Evolutionary conservation across 2,888 invertebrate genomes (phyloP), one percentile per base, ranked within the genome.

Genomic region (Cephonodes hylas): DNA sequence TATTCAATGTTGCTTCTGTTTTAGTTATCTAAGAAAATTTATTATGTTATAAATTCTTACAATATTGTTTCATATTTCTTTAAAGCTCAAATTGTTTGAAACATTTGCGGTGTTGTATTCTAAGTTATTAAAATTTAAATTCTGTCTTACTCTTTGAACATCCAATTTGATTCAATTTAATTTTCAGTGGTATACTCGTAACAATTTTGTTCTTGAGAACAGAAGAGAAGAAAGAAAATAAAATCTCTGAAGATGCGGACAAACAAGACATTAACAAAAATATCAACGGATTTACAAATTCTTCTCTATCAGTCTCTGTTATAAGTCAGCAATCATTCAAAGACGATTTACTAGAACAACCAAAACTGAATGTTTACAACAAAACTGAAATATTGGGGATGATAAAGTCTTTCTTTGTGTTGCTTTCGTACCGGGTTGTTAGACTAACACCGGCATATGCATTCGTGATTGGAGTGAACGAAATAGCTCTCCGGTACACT

Each of bases 391-490:
- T 86, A 27, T 63, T 86, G 6, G 84, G 83, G 44, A 88, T 89
- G 76, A 74, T 88, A 10, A 86, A 91, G 70, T 90, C 93, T 25
- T 94, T 93, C 74, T 73, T 93, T 7, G 87, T 93, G 20, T 80
- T 94, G 70, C 77, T 94, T 63, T 82, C 82, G 3, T 92, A 92
- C 69, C 81, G 97, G 67, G 93, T 96, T 74, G 91, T 94, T 64
- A 94, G 97, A 65, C 84, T 97, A 61, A 97, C 97, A 1, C 96
- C 97, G 0, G 96, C 96, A 0, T 97, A 97, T 80, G 93, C 96
- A 44, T 95, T 97, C 74, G 95, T 96, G 34, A 94, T 97, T 73
- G 95, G 96, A 13, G 84, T 96, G 53, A 95, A 95, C 68, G 96
- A 96, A 77, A 88, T 97, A 38, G 93, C 95, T 0, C 89, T 96